Evolutionary conservation across 2,888 invertebrate genomes (phyloP), one percentile per base, ranked within the genome.

Genomic region (Cerceris rybyensis): DNA sequence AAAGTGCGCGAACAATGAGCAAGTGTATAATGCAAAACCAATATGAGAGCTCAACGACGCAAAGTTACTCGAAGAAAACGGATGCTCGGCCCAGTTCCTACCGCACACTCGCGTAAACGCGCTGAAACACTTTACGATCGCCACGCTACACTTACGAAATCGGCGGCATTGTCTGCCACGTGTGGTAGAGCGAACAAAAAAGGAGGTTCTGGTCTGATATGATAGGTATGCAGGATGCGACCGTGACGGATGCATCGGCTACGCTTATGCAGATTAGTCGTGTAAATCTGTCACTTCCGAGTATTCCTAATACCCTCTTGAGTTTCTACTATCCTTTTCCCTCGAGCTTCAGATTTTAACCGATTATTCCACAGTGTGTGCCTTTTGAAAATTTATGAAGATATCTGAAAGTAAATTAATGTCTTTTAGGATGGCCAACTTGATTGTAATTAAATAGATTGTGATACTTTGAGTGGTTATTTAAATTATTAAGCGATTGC

Each of bases 81-180:
- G 88, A 88, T 88, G 83, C 84, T 87, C 87, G 88, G 84, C 86
- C 88, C 86, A 88, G 85, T 88, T 88, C 83, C 82, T 85, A 70
- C 82, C 64, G 77, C 74, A 79, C 81, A 71, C 78, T 84, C 82
- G 78, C 81, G 83, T 83, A 82, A 82, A 83, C 75, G 68, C 68
- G 79, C 71, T 81, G 79, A 80, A 84, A 86, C 82, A 81, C 81
- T 86, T 85, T 52, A 71, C 83, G 79, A 81, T 83, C 84, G 82
- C 84, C 75, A 84, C 84, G 84, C 84, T 84, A 84, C 84, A 82
- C 84, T 84, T 85, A 84, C 78, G 82, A 85, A 84, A 86, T 84
- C 78, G 80, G 69, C 68, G 60, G 68, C 71, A 81, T 82, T 81
- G 82, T 81, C 61, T 49, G 28, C 49, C 54, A 49, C 42, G 39